A percentile compares a stretch with the other conserved stretches of the same genome.
phyloP scores from a whole-genome alignment of 2,113 vertebrate genomes.

The Todiramphus saurophagus region DNA sequence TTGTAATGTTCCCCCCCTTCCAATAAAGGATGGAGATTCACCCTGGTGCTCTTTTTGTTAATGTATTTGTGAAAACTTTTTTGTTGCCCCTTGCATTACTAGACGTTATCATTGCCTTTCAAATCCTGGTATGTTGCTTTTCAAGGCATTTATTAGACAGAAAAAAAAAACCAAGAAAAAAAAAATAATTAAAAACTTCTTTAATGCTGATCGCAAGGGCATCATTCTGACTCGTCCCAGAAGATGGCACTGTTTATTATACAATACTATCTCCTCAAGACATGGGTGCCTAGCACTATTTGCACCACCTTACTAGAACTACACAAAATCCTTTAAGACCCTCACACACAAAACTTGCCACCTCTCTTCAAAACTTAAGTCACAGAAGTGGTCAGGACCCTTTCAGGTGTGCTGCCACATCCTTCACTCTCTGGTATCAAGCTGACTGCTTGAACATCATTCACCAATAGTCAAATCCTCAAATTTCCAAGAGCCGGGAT shows the following conservation, averaged over 20 bases:
- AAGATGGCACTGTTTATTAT: constrained; percentile 67
- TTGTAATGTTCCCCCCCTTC: no score
- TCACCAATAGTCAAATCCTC: neutral
- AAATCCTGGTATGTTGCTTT: neutral
- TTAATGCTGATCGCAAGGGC: neutral
- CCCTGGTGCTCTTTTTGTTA: no score
- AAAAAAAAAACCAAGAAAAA: neutral
- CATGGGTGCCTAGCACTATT: neutral
- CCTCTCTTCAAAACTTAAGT: neutral
- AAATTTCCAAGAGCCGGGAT: constrained; percentile 15
- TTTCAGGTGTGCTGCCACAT: neutral
- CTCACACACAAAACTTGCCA: neutral
- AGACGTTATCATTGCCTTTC: neutral
- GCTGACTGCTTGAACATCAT: neutral
- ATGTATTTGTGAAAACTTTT: no score
- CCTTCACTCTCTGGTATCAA: neutral
- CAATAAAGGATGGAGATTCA: no score
- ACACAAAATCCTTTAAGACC: neutral
- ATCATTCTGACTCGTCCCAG: constrained; percentile 29
- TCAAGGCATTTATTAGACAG: neutral
- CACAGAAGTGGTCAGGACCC: neutral
- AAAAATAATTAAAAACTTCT: neutral
- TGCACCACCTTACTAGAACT: neutral
- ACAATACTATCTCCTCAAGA: neutral
- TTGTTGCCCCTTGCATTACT: neutral